Percentiles rank a stretch among this genome's conserved stretches.
Evolutionary conservation across 53 echinoderm and acorn worm species (phyloP).

Genomic region (Arbacia lixula): DNA sequence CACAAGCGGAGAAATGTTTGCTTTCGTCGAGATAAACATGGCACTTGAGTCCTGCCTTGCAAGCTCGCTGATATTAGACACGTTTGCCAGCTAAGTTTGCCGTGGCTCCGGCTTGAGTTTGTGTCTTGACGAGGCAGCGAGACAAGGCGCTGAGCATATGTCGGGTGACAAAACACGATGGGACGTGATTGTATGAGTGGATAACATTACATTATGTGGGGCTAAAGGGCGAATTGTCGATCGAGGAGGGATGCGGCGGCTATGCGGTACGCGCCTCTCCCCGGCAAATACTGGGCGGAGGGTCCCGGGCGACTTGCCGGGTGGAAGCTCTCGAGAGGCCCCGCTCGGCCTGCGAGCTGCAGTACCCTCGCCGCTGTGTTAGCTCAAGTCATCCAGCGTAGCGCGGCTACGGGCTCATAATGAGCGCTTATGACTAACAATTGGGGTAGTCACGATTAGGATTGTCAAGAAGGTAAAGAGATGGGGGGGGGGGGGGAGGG

Average conservation of each 20-base stretch:
- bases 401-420: conserved; percentile 27
- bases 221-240: conserved; percentile 14
- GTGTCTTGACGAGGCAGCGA: neutral
- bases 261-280: too few species aligned
- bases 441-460: conserved; percentile 9
- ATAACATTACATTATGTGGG: conserved; percentile 7
- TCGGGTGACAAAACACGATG: neutral
- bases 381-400: conserved; percentile 42
- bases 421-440: conserved; percentile 38
- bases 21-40: conserved; percentile 15
- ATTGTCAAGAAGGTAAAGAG: neutral
- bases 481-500: neutral
- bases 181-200: neutral
- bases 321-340: neutral
- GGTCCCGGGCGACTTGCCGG: conserved; percentile 5
- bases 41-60: conserved; percentile 34
- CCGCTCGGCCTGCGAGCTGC: neutral
- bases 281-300: conserved; percentile 1
- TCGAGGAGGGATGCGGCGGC: neutral
- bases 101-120: neutral
- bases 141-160: conserved; percentile 39
- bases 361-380: conserved; percentile 14
- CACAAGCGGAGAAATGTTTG: conserved; percentile 3
- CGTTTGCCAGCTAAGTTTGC: neutral
- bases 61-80: neutral